A percentile compares a stretch with the other conserved stretches of the same genome.
Evolutionary conservation across 2,888 invertebrate genomes (phyloP).

Genomic region (Rhamnusium bicolor): DNA sequence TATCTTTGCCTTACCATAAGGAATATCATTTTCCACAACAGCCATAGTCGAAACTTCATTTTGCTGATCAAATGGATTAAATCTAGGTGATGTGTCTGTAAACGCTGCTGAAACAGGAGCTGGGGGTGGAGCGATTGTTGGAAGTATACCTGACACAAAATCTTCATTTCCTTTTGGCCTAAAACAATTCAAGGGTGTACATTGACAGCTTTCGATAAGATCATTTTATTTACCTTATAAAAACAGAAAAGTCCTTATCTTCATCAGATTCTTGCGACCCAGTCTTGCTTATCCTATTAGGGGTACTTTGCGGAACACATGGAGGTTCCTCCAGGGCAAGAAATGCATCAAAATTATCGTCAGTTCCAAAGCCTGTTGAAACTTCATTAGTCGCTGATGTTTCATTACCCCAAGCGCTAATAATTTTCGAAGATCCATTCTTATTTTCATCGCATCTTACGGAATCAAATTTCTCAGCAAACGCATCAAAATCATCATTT

Average conservation of each 20-base stretch:
- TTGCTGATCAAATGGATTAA: constrained; percentile 85
- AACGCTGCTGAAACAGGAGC: constrained; percentile 72
- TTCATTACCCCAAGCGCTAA: constrained; percentile 68
- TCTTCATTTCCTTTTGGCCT: constrained; percentile 75
- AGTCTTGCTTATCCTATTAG: constrained; percentile 75
- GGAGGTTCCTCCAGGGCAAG: constrained; percentile 85
- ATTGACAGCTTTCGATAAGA: background rate
- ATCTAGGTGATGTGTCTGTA: constrained; percentile 78
- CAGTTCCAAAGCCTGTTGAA: constrained; percentile 77
- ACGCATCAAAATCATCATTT: constrained; percentile 86
- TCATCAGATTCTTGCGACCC: constrained; percentile 86
- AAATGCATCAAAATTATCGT: constrained; percentile 87
- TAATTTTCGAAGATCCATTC: constrained; percentile 68
- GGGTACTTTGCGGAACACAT: constrained; percentile 78
- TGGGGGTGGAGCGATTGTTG: constrained; percentile 83
- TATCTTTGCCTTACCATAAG: constrained; percentile 63
- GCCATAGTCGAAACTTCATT: constrained; percentile 69
- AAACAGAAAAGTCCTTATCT: constrained; percentile 85
- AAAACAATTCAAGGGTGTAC: constrained; percentile 40
- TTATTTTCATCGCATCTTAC: constrained; percentile 72
- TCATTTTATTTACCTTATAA: constrained; percentile 76
- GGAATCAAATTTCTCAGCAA: constrained; percentile 90
- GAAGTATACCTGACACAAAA: constrained; percentile 76
- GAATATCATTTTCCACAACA: constrained; percentile 64
- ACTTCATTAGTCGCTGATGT: constrained; percentile 58